phyloP scores from a whole-genome alignment of 2,888 invertebrate species.

The Melanchra persicariae region DNA sequence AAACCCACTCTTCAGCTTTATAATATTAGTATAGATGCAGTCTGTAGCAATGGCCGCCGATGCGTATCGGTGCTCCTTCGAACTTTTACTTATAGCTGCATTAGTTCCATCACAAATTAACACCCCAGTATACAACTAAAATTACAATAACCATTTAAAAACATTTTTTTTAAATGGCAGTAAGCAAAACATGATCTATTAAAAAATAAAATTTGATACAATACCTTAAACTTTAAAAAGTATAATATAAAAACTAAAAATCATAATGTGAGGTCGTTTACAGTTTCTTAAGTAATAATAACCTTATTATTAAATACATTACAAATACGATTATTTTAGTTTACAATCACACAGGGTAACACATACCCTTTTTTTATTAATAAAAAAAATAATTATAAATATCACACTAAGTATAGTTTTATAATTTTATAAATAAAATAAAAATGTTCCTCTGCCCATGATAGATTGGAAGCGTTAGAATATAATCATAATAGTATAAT shows the following conservation, averaged over 20 bases:
- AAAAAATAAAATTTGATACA: constrained; percentile 25
- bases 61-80: no score
- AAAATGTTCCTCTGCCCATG: neutral
- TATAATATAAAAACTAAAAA: constrained; percentile 29
- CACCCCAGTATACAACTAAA: neutral
- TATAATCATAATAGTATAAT: no score
- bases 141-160: constrained; percentile 7
- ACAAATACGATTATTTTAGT: constrained; percentile 19
- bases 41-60: no score
- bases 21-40: no score
- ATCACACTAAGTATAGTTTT: constrained; percentile 48
- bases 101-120: neutral
- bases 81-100: no score
- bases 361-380: constrained; percentile 15
- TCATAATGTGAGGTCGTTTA: constrained; percentile 32
- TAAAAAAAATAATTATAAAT: constrained; percentile 23
- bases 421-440: neutral
- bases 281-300: constrained; percentile 33
- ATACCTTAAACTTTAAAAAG: constrained; percentile 1
- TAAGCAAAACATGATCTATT: neutral
- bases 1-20: no score
- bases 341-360: constrained; percentile 46
- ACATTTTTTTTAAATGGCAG: neutral
- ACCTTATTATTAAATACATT: neutral
- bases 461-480: neutral